phyloP scores from a whole-genome alignment of 2,888 invertebrate genomes.

The Hartigia nigra region DNA sequence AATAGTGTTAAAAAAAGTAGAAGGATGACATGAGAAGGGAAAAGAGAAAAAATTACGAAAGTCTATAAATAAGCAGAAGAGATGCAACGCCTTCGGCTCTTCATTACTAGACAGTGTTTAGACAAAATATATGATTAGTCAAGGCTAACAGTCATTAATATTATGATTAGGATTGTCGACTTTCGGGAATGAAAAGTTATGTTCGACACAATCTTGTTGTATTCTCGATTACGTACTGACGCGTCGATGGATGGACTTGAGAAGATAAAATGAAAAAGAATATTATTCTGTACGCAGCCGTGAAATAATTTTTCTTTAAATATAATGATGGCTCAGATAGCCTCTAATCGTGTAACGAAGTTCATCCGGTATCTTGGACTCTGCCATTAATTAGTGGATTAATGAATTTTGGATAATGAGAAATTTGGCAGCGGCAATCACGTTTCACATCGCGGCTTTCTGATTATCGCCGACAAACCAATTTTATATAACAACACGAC shows the following conservation, averaged over 20 bases:
- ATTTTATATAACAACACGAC: neutral
- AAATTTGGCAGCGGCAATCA: neutral
- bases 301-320: neutral
- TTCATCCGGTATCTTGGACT: neutral
- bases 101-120: neutral
- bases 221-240: neutral
- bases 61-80: neutral
- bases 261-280: neutral
- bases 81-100: neutral
- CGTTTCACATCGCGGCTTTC: neutral
- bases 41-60: neutral
- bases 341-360: neutral
- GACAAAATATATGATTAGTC: neutral
- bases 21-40: neutral
- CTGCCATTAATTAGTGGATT: neutral
- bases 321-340: neutral
- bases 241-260: neutral
- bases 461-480: neutral
- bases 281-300: neutral
- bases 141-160: neutral
- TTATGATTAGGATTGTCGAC: neutral
- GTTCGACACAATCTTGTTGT: neutral
- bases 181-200: neutral
- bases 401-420: neutral
- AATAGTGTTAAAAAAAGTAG: conserved; percentile 7